Conservation (phyloP, 1,140 invertebrate species). For the Aradophagus sp. region DNA sequence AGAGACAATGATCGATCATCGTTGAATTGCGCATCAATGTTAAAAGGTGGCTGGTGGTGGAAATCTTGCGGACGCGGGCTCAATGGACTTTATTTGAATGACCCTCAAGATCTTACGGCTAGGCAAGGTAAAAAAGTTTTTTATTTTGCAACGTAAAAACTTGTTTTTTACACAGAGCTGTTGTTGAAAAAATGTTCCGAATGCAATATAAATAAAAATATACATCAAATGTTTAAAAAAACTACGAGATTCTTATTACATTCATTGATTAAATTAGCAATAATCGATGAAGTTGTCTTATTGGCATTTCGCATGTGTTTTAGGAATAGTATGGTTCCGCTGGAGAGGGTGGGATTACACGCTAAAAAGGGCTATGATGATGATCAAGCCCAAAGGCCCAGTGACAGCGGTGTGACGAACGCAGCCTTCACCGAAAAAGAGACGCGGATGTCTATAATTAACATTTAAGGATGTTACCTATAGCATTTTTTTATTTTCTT, state of each 20-base stretch:
- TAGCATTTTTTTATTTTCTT: constrained; percentile 31
- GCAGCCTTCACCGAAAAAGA: constrained; percentile 21
- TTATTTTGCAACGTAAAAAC: too few species aligned
- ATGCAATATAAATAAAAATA: too few species aligned
- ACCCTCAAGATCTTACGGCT: constrained; percentile 90
- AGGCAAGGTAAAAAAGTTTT: constrained; percentile 81
- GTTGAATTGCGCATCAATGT: constrained; percentile 92
- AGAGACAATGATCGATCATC: constrained; percentile 93
- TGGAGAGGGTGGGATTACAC: constrained; percentile 96
- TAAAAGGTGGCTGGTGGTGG: constrained; percentile 97
- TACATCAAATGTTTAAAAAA: too few species aligned
- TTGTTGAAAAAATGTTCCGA: too few species aligned
- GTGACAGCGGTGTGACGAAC: constrained; percentile 75
- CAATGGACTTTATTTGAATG: constrained; percentile 90
- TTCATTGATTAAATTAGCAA: too few species aligned
- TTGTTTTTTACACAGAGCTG: too few species aligned
- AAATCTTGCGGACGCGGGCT: constrained; percentile 91
- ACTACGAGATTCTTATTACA: too few species aligned
- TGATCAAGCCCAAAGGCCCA: constrained; percentile 88
- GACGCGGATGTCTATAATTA: constrained; percentile 46
- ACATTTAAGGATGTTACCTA: constrained; percentile 53
- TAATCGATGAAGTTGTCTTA: too few species aligned
- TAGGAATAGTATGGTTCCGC: constrained; percentile 94
- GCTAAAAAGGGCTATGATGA: constrained; percentile 90
- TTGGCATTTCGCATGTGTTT: too few species aligned